A percentile compares a stretch with the other conserved stretches of the same genome.
Evolutionary conservation across 2,113 vertebrate genomes (phyloP).

Genomic region (Craseonycteris thonglongyai): DNA sequence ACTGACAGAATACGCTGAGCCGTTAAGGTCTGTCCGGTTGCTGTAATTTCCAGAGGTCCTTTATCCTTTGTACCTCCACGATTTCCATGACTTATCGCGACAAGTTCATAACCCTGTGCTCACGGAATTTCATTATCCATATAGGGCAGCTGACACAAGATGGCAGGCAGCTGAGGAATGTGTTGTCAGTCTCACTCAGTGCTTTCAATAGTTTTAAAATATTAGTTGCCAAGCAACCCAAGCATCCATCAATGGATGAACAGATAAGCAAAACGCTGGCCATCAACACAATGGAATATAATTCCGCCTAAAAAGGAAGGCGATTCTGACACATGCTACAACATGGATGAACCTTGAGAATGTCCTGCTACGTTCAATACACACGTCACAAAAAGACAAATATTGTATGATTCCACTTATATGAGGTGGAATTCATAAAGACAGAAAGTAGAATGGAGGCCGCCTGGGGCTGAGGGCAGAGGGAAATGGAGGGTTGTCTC

Average conservation of each 20-base stretch:
- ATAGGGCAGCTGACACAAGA: background rate
- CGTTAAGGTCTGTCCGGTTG: background rate
- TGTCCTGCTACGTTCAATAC: background rate
- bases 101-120: background rate
- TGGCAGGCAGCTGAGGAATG: background rate
- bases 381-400: background rate
- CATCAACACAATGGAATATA: background rate
- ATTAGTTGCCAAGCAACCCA: background rate
- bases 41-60: background rate
- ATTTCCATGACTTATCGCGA: background rate
- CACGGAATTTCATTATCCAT: background rate
- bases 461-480: accelerated
- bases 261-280: background rate
- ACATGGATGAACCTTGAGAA: background rate
- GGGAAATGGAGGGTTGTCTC: background rate
- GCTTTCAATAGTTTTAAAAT: background rate
- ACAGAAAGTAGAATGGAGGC: background rate
- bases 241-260: background rate
- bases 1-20: background rate
- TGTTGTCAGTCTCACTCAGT: background rate
- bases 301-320: background rate
- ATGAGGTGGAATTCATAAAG: background rate
- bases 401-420: background rate
- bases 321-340: background rate
- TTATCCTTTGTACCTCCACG: background rate